Evolutionary conservation across 1,140 invertebrate genomes (phyloP).

Genomic region (Pogonus chalceus): DNA sequence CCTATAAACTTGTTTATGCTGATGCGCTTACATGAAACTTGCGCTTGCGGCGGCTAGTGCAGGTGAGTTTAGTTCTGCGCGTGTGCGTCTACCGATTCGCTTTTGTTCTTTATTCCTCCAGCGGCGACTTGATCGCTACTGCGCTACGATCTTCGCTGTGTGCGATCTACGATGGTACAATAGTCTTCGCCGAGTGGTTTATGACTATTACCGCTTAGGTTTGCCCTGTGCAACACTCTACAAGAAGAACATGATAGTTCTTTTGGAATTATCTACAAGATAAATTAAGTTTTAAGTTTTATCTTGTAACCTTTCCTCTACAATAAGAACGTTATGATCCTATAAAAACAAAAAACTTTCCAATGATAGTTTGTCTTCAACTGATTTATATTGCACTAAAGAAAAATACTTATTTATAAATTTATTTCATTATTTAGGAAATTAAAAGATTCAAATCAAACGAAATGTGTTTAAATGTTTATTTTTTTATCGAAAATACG

Average conservation of each 20-base stretch:
- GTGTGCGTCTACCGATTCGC: not conserved
- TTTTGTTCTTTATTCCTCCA: not conserved
- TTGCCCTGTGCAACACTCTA: not conserved
- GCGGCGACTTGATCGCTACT: not conserved
- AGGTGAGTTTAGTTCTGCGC: not conserved
- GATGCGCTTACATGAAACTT: too few species aligned
- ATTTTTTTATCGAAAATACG: too few species aligned
- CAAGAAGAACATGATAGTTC: not conserved
- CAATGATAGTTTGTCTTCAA: not conserved
- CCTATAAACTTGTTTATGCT: conserved; percentile 11
- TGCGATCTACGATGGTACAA: not conserved
- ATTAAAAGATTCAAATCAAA: too few species aligned
- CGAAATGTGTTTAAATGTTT: too few species aligned
- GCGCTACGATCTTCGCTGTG: not conserved
- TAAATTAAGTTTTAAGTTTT: not conserved
- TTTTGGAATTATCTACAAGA: not conserved
- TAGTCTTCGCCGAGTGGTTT: not conserved
- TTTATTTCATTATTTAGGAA: too few species aligned
- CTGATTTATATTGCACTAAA: too few species aligned
- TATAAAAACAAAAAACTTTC: not conserved
- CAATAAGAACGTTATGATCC: not conserved
- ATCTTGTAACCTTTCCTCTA: not conserved
- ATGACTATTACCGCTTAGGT: not conserved
- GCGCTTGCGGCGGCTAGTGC: not conserved
- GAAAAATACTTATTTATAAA: too few species aligned